These are phyloP conservation scores for Celastrina argiolus DNA, from an alignment of 2,888 invertebrate genomes.

Conservation along the genomic window DNA sequence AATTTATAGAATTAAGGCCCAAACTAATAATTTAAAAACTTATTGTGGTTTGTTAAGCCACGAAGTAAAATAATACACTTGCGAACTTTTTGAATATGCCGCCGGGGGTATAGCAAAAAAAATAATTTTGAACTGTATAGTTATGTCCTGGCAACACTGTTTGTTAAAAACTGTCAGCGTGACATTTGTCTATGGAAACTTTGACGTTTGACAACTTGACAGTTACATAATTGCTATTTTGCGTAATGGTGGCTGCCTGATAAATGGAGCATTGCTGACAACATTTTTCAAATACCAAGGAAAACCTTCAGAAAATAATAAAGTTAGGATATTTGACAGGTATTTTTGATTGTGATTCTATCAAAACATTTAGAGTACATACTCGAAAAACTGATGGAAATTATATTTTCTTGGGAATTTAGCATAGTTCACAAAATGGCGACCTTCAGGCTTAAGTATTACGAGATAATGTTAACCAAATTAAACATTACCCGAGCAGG, in stretches of 20 bases:
- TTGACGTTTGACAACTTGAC: not conserved
- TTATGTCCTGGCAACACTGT: not conserved
- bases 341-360: conserved; percentile 34
- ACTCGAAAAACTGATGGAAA: not conserved
- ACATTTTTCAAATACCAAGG: conserved; percentile 51
- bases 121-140: too few species aligned
- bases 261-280: conserved; percentile 69
- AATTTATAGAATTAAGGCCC: not conserved
- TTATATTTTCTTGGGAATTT: not conserved
- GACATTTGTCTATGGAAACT: not conserved
- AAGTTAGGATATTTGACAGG: conserved; percentile 42
- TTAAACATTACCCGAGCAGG: not conserved
- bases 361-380: not conserved
- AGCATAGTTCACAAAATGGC: not conserved
- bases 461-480: not conserved
- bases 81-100: not conserved
- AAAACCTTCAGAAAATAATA: conserved; percentile 61
- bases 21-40: too few species aligned
- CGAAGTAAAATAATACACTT: too few species aligned
- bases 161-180: not conserved
- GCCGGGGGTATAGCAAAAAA: too few species aligned
- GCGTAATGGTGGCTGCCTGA: conserved; percentile 72
- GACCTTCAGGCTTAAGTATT: not conserved
- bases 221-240: conserved; percentile 28
- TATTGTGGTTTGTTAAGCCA: too few species aligned